phyloP scores from a whole-genome alignment of 2,113 vertebrate species.

The Candoia aspera region DNA sequence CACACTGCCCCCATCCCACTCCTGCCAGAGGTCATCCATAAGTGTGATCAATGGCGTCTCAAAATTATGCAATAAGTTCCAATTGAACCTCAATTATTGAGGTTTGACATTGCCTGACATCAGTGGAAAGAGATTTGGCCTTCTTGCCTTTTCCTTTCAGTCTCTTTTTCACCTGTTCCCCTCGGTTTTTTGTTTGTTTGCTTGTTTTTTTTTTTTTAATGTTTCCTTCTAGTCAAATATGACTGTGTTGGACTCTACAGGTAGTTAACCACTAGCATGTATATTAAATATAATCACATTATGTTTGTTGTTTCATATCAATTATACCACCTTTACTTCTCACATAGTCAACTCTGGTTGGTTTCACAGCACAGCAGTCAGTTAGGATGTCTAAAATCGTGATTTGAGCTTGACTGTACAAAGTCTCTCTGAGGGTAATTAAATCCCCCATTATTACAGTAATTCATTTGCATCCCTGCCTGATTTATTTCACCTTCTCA shows the following conservation, averaged over 20 bases:
- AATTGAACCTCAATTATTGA: no score
- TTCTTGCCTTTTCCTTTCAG: no score
- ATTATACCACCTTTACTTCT: neutral
- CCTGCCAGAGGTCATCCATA: no score
- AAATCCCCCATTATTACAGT: neutral
- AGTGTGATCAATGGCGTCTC: no score
- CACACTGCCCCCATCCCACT: no score
- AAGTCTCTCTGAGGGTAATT: neutral
- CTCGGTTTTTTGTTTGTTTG: neutral
- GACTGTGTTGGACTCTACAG: neutral
- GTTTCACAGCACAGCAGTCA: neutral
- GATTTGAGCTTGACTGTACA: neutral
- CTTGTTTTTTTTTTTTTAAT: neutral
- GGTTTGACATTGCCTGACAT: no score
- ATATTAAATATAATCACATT: neutral
- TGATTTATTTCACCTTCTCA: neutral
- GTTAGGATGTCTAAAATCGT: neutral
- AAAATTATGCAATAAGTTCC: no score
- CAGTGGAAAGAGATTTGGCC: no score
- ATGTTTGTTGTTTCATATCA: neutral
- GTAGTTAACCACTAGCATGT: neutral
- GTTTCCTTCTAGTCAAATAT: neutral
- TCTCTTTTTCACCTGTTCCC: no score
- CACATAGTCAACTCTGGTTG: neutral
- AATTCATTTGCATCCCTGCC: neutral